Conservation (phyloP, 2,888 invertebrate genomes). For the Barypeithes pellucidus region DNA sequence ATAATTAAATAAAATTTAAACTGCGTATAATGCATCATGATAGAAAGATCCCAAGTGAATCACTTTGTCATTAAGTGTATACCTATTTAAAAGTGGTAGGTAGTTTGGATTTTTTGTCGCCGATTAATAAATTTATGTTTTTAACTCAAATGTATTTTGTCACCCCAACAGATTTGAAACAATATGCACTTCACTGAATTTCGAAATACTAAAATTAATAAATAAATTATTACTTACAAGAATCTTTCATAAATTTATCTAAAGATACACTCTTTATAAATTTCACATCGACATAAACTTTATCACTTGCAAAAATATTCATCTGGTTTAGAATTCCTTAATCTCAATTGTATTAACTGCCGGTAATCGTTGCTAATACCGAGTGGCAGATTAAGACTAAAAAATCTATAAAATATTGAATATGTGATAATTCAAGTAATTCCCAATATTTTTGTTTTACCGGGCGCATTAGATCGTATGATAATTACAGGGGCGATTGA, state of each 20-base stretch:
- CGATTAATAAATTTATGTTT: too few relatives aligned
- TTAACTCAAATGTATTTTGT: too few relatives aligned
- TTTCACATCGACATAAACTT: background rate
- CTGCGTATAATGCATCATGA: too few relatives aligned
- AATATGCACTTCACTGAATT: too few relatives aligned
- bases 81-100: too few relatives aligned
- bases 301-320: conserved; percentile 5
- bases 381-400: conserved; percentile 6
- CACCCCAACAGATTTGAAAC: too few relatives aligned
- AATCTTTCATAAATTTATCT: conserved; percentile 15
- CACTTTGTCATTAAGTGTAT: too few relatives aligned
- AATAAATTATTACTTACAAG: conserved; percentile 14
- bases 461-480: background rate
- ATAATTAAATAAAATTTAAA: too few relatives aligned
- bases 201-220: background rate
- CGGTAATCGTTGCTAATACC: conserved; percentile 9
- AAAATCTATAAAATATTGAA: background rate
- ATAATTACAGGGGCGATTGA: background rate
- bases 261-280: background rate
- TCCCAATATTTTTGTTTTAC: conserved; percentile 3
- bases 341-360: conserved; percentile 3
- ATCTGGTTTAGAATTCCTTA: background rate
- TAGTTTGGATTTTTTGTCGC: too few relatives aligned
- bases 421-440: background rate
- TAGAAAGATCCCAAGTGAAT: too few relatives aligned